phyloP scores from a whole-genome alignment of 2,113 vertebrate species.

The Origma solitaria region DNA sequence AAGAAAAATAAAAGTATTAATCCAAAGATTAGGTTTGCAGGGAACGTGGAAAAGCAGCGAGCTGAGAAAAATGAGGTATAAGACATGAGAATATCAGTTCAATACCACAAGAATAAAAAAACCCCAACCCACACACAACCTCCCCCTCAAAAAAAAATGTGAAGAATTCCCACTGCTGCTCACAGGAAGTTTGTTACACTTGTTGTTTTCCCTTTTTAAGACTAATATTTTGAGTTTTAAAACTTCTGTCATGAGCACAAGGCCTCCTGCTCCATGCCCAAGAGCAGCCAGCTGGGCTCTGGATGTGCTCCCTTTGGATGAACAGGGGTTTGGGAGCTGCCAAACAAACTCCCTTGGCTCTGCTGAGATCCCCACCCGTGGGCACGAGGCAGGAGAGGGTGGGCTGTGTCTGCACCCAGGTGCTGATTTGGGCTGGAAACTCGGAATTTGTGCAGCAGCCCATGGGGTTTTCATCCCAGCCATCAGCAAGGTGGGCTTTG shows the following conservation, averaged over 20 bases:
- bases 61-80: background rate
- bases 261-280: background rate
- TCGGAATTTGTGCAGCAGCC: background rate
- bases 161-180: background rate
- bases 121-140: background rate
- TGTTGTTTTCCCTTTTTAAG: background rate
- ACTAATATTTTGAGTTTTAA: background rate
- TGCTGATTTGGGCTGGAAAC: background rate
- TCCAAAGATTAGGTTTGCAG: background rate
- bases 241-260: background rate
- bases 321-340: background rate
- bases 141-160: background rate
- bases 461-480: rapidly evolving
- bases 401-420: background rate
- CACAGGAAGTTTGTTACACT: background rate
- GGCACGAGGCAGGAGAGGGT: background rate
- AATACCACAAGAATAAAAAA: background rate
- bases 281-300: background rate
- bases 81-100: background rate
- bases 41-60: background rate
- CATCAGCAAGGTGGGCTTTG: background rate
- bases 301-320: background rate
- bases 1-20: background rate
- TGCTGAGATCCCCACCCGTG: background rate
- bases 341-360: background rate